Evolutionary conservation across 2,113 vertebrate genomes (phyloP).

Genomic region (Ctenomys sociabilis): DNA sequence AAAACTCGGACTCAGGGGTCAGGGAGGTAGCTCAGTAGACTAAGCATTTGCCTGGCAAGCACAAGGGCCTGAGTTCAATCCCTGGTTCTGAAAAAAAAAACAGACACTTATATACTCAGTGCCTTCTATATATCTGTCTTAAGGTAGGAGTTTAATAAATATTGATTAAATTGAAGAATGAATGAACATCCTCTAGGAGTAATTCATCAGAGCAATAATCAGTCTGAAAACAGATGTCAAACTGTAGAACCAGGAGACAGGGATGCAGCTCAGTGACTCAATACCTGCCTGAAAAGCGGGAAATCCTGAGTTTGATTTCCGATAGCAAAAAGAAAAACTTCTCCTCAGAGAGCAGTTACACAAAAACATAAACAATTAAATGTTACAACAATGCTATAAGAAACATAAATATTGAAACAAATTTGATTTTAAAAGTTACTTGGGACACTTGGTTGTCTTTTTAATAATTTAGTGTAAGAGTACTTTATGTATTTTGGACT

Average conservation of each 20-base stretch:
- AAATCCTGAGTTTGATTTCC: too few relatives aligned
- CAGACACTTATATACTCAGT: not conserved
- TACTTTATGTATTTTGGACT: not conserved
- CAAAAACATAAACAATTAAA: not conserved
- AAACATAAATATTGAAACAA: not conserved
- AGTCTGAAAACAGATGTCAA: not conserved
- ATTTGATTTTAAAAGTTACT: not conserved
- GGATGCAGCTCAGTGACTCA: too few relatives aligned
- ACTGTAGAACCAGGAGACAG: not conserved
- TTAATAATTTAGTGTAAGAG: not conserved
- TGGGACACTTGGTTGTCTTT: not conserved
- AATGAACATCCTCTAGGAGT: not conserved
- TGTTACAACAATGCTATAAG: not conserved
- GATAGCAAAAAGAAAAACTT: too few relatives aligned
- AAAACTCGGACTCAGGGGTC: not conserved
- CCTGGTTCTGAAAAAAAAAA: too few relatives aligned
- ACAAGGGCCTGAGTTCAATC: too few relatives aligned
- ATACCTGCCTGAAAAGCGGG: too few relatives aligned
- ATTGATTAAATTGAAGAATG: not conserved
- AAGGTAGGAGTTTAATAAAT: not conserved
- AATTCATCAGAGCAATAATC: not conserved
- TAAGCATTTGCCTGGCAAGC: too few relatives aligned
- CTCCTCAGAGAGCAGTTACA: not conserved
- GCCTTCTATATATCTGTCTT: not conserved
- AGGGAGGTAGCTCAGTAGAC: too few relatives aligned